Percentiles rank a stretch among this genome's conserved stretches.
Conservation (phyloP, 2,888 invertebrate genomes). For the Trichogramma evanescens region DNA sequence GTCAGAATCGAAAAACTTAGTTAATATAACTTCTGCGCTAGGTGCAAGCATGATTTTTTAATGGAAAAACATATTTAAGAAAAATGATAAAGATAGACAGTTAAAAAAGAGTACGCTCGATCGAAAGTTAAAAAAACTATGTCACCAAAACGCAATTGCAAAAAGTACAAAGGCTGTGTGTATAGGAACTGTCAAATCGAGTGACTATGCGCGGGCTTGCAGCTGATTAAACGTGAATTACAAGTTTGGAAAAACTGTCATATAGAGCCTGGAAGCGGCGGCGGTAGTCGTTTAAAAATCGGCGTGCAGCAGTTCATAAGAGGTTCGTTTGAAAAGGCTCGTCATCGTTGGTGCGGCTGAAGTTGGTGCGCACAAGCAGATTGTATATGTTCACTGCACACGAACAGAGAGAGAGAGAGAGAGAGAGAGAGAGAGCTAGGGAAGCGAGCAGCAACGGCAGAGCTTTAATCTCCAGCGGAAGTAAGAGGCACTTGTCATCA, state of each 20-base stretch:
- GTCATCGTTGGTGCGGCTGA: too few relatives aligned
- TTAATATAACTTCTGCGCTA: neutral
- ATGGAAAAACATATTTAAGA: too few relatives aligned
- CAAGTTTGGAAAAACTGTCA: too few relatives aligned
- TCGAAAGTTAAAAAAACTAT: too few relatives aligned
- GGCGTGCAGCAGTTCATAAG: conserved; percentile 4
- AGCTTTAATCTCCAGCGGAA: conserved; percentile 28
- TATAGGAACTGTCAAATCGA: too few relatives aligned
- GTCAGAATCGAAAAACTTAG: conserved; percentile 7
- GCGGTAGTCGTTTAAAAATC: conserved; percentile 1
- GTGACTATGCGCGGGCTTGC: too few relatives aligned
- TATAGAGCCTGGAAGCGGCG: neutral
- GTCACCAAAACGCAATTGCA: too few relatives aligned
- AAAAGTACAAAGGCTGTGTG: too few relatives aligned
- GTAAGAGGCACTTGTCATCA: conserved; percentile 30
- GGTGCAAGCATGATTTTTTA: too few relatives aligned
- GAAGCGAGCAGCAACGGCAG: neutral
- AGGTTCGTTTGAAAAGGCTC: neutral
- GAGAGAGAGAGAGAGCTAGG: neutral
- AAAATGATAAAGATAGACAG: neutral
- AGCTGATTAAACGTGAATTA: too few relatives aligned
- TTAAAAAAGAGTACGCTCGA: neutral
- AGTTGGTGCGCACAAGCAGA: too few relatives aligned
- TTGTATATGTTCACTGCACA: too few relatives aligned
- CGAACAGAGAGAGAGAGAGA: neutral